phyloP scores from a whole-genome alignment of 2,113 vertebrate species.

The Empidonax traillii region DNA sequence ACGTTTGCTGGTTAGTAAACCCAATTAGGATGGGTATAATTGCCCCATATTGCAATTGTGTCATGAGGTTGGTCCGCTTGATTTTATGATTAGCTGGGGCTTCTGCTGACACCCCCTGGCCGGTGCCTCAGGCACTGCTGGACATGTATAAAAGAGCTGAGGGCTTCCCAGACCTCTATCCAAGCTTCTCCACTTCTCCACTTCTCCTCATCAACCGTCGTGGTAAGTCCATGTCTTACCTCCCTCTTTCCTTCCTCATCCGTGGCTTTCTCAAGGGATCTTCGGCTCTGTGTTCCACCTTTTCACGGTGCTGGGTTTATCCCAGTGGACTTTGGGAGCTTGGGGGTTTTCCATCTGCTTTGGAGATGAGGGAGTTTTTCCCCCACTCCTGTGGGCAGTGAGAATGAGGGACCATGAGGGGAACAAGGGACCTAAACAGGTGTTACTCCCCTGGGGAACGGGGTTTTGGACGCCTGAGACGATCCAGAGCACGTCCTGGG shows the following conservation, averaged over 20 bases:
- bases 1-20: accelerated
- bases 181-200: background rate
- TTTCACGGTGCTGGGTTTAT: background rate
- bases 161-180: background rate
- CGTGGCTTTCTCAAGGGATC: background rate
- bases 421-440: too few species aligned
- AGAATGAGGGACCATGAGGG: too few species aligned
- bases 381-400: background rate
- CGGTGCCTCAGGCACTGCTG: background rate
- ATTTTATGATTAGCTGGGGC: background rate
- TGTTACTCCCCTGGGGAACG: background rate
- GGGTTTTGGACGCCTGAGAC: background rate
- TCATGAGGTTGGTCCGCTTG: background rate
- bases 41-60: background rate
- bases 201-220: accelerated
- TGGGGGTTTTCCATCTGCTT: background rate
- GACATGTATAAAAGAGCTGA: background rate
- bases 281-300: too few species aligned
- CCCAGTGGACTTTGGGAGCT: background rate
- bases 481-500: background rate
- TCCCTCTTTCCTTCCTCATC: background rate
- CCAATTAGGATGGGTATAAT: background rate
- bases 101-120: background rate
- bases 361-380: background rate
- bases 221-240: background rate